These are phyloP conservation scores for Xenops minutus DNA, from an alignment of 2,797 vertebrate genomes.

Conservation along the genomic window DNA sequence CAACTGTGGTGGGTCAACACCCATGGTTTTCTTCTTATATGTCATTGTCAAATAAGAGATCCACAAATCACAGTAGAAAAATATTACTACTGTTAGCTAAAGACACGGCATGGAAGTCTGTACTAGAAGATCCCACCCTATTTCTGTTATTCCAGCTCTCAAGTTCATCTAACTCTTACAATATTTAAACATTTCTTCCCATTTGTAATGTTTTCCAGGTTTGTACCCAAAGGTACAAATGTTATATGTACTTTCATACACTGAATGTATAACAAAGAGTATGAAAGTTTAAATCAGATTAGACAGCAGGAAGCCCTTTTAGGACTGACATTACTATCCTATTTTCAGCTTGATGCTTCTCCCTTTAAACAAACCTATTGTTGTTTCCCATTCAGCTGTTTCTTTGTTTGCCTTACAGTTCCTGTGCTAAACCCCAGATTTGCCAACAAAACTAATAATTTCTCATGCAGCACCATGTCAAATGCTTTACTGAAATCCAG, in stretches of 20 bases:
- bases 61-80: not conserved
- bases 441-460: constrained; percentile 11
- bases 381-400: not conserved
- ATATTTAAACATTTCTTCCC: not conserved
- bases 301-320: not conserved
- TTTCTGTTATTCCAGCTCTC: not conserved
- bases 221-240: not conserved
- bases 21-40: not conserved
- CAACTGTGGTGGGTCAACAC: not conserved
- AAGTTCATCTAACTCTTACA: not conserved
- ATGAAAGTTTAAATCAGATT: not conserved
- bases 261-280: not conserved
- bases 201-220: not conserved
- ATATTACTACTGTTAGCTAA: not conserved
- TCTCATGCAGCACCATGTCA: not conserved
- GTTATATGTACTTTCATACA: not conserved
- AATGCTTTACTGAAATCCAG: constrained; percentile 51
- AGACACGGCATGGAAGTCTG: not conserved
- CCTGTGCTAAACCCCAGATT: not conserved
- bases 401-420: not conserved
- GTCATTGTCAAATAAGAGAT: not conserved
- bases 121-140: not conserved
- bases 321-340: not conserved
- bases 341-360: not conserved
- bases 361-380: not conserved